These are phyloP conservation scores for Aphaenogaster floridana DNA, from an alignment of 1,140 invertebrate genomes.

Conservation along the genomic window DNA sequence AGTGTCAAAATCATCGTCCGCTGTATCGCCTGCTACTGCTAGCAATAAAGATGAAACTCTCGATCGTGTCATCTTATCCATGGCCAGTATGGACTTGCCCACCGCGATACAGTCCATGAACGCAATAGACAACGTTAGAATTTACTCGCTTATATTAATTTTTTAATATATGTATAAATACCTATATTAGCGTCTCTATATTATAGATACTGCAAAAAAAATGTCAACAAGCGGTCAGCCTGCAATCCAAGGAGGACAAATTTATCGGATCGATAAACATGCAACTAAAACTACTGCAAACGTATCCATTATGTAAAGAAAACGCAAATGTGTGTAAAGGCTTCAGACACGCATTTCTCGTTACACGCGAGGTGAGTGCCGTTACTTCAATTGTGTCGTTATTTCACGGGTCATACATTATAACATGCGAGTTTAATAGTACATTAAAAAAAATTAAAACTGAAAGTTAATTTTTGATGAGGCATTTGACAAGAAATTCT, in stretches of 20 bases:
- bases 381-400: neutral
- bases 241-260: slow-evolving; percentile 91
- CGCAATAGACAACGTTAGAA: slow-evolving; percentile 88
- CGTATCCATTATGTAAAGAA: slow-evolving; percentile 83
- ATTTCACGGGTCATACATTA: slow-evolving; percentile 17
- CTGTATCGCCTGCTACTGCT: slow-evolving; percentile 73
- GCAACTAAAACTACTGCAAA: slow-evolving; percentile 90
- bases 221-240: slow-evolving; percentile 84
- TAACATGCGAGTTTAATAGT: neutral
- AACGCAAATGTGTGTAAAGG: slow-evolving; percentile 86
- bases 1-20: slow-evolving; percentile 76
- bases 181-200: slow-evolving; percentile 28
- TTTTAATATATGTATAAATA: neutral
- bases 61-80: slow-evolving; percentile 89
- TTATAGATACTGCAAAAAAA: slow-evolving; percentile 79
- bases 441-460: neutral
- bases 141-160: neutral
- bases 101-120: slow-evolving; percentile 90
- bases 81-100: slow-evolving; percentile 90
- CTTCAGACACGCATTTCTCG: slow-evolving; percentile 88
- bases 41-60: slow-evolving; percentile 86
- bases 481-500: neutral
- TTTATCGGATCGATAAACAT: slow-evolving; percentile 91
- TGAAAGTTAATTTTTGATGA: neutral
- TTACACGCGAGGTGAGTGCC: slow-evolving; percentile 89